Base-by-base conservation (phyloP, 2,797 vertebrate genomes). In the Pseudomugil tenellus region DNA sequence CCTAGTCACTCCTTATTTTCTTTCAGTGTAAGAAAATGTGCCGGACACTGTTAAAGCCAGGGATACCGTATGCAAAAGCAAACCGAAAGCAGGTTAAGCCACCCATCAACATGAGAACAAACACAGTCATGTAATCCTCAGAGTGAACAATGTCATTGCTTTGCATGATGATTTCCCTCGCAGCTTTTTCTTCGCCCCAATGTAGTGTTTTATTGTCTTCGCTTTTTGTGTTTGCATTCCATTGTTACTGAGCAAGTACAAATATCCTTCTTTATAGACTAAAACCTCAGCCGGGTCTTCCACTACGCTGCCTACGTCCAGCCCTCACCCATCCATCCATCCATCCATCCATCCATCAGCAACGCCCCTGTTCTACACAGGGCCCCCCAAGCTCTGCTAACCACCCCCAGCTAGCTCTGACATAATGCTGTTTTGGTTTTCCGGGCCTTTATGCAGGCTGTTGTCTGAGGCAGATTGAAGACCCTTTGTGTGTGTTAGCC, bases 111-210 rank as follows among this genome's bases (percentile, higher is more conserved):
- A 87, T 89, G 64, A 80, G 87, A 77, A 85, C 86, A 90, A 89
- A 91, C 77, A 87, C 65, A 63, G 76, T 77, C 87, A 69, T 77
- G 84, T 76, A 80, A 84, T 73, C 87, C 84, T 69, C 69, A 58
- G 60, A 67, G 48, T 28, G 82, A 91, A 94, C 91, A 93, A 93
- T 89, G 68, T 85, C 59, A 60, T 66, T 25, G 74, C 86, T 95
- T 95, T 95, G 94, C 94, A 94, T 94, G 89, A 71, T 79, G 72
- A 92, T 94, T 95, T 95, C 87, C 93, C 93, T 94, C 82, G 79
- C 80, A 88, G 90, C 85, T 89, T 89, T 89, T 91, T 89, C 87
- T 72, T 84, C 71, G 64, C 74, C 79, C 70, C 52, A 86, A 84
- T 84, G 85, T 87, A 77, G 56, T 71, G 86, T 83, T 84, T 89